Base-by-base conservation (phyloP, 2,888 invertebrate genomes). In the Lochmaea crataegi region DNA sequence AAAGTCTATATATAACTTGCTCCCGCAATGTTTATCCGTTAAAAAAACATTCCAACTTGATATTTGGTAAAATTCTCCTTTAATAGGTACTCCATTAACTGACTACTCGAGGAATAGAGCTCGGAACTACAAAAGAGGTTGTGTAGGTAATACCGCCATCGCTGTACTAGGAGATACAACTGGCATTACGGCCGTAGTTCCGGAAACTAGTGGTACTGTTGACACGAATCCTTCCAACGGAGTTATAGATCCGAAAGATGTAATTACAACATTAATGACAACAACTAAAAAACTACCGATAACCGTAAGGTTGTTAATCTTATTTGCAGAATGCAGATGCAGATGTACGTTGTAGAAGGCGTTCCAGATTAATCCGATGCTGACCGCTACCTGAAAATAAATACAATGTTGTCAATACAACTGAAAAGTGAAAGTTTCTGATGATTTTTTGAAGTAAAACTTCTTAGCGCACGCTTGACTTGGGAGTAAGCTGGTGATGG, bases 191-290 rank as follows among this genome's bases (percentile, higher is more conserved):
- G 48, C 5, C n/a, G 48, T 48, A 48, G 14, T 48, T 7, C n/a
- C n/a, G n/a, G 48, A 48, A n/a, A 48, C n/a, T 14, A 48, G 14
- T 48, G 48, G 14, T n/a, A 48, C n/a, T 9, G 32, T 38, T 7
- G 32, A 38, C 14, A 48, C n/a, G 14, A 63, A 63, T 12, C 18
- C 18, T 42, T 42, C 42, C 22, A 73, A 70, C 32, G 79, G 77
- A 63, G 58, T 60, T 5, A 92, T 92, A 0, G 96, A 94, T 51
- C 95, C 95, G 87, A 97, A 96, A 0, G 95, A 93, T 0, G 95
- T 93, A 80, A 96, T 94, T 84, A 97, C 94, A 32, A 97, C 95
- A 83, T 97, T 97, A 14, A 96, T 90, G 65, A 96, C 91, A 10
- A 96, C 96, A 64, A 97, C 91, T 66, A 96, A 88, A 85, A 97